phyloP scores from a whole-genome alignment of 2,797 vertebrate genomes.

The Picus viridis region DNA sequence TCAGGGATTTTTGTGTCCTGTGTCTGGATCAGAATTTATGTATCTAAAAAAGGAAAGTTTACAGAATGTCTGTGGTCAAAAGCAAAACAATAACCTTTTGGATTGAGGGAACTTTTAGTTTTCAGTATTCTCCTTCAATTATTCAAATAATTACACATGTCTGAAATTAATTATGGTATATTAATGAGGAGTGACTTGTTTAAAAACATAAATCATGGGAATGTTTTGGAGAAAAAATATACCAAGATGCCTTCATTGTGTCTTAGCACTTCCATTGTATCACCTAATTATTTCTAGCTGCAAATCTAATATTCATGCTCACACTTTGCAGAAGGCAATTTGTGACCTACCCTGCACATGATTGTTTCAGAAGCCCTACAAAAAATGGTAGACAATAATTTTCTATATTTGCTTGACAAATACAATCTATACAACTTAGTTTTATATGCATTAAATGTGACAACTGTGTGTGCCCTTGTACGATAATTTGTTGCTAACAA shows the following conservation, averaged over 20 bases:
- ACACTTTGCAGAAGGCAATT: background rate
- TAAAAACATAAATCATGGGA: background rate
- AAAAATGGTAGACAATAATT: background rate
- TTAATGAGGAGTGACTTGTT: background rate
- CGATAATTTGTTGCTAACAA: background rate
- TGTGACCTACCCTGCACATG: background rate
- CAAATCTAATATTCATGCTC: background rate
- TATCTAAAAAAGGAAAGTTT: background rate
- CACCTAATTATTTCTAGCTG: background rate
- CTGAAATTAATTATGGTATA: background rate
- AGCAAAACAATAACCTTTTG: background rate
- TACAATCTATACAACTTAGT: background rate
- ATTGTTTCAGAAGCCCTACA: background rate
- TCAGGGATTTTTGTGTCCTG: background rate
- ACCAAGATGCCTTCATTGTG: fast-evolving
- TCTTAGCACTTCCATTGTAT: background rate
- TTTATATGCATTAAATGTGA: background rate
- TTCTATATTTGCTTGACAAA: background rate
- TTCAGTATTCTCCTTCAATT: background rate
- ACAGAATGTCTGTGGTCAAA: background rate
- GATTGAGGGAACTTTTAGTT: background rate
- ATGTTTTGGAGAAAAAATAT: background rate
- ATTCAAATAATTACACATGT: background rate
- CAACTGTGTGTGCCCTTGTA: background rate
- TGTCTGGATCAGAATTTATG: background rate